Evolutionary conservation across 1,140 invertebrate species (phyloP).

Genomic region (Tetramorium simillimum): DNA sequence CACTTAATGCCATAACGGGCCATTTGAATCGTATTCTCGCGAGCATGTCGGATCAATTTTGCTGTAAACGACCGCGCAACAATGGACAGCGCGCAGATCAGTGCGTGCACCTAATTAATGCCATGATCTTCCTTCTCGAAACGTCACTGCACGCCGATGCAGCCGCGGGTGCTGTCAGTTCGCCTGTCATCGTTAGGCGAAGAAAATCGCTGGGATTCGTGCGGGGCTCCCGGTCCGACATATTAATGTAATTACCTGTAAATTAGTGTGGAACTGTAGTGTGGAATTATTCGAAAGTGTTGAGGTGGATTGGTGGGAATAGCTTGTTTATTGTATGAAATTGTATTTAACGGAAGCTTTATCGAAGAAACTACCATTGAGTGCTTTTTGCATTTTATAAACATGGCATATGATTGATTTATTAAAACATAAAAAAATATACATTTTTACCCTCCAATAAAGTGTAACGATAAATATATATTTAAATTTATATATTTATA

Average conservation of each 20-base stretch:
- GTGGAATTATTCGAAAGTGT: conserved; percentile 6
- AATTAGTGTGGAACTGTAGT: conserved; percentile 10
- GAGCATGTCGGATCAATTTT: conserved; percentile 16
- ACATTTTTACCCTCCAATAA: background rate
- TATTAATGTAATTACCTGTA: conserved; percentile 40
- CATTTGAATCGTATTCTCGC: background rate
- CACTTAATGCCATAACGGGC: background rate
- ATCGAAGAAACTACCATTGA: background rate
- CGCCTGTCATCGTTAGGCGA: conserved; percentile 57
- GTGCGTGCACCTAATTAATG: conserved; percentile 54
- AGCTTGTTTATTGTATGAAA: background rate
- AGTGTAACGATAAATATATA: background rate
- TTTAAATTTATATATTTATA: background rate
- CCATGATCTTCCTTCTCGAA: conserved; percentile 57
- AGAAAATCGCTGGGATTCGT: conserved; percentile 54
- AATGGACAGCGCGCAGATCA: conserved; percentile 42
- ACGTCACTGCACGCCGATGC: conserved; percentile 48
- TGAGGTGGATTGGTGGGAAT: background rate
- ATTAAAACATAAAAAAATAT: background rate
- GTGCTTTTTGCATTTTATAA: background rate
- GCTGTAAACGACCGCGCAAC: conserved; percentile 22
- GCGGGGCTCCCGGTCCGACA: conserved; percentile 30
- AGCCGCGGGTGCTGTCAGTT: conserved; percentile 57
- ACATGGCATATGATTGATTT: background rate
- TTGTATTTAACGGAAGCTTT: background rate